Evolutionary conservation across 2,113 vertebrate species (phyloP).

Genomic region (Erinaceus europaeus): DNA sequence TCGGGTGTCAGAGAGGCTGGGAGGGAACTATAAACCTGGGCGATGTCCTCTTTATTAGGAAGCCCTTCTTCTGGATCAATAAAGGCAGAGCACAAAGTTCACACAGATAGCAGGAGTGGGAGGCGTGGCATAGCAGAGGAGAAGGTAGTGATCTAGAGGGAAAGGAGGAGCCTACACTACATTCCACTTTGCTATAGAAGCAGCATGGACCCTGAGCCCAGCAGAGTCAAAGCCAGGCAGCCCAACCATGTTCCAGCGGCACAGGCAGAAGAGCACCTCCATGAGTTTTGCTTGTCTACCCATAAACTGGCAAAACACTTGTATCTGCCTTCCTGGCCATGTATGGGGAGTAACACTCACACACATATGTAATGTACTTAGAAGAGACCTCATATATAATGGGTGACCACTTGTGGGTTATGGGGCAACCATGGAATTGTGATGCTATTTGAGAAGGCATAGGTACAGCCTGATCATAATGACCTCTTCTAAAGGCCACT

Average conservation of each 20-base stretch:
- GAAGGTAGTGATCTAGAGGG: background rate
- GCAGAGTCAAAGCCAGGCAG: background rate
- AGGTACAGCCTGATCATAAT: fast-evolving
- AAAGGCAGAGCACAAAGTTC: conserved; percentile 42
- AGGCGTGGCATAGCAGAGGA: background rate
- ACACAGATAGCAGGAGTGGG: background rate
- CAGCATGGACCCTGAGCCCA: background rate
- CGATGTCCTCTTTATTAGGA: conserved; percentile 36
- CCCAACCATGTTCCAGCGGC: background rate
- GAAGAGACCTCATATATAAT: background rate
- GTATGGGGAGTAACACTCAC: background rate
- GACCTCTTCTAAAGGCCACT: background rate
- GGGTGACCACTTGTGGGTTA: background rate
- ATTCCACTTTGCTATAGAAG: background rate
- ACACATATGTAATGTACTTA: background rate
- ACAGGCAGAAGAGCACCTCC: background rate
- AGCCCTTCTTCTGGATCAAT: conserved; percentile 35
- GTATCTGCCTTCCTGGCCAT: background rate
- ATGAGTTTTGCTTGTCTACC: background rate
- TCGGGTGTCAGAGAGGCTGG: conserved; percentile 53
- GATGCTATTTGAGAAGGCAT: background rate
- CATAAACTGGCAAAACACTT: background rate
- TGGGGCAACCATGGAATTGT: background rate
- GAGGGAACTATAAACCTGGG: conserved; percentile 58
- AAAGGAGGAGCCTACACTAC: background rate